Evolutionary conservation across 2,113 vertebrate species (phyloP).

Genomic region (Laterallus jamaicensis): DNA sequence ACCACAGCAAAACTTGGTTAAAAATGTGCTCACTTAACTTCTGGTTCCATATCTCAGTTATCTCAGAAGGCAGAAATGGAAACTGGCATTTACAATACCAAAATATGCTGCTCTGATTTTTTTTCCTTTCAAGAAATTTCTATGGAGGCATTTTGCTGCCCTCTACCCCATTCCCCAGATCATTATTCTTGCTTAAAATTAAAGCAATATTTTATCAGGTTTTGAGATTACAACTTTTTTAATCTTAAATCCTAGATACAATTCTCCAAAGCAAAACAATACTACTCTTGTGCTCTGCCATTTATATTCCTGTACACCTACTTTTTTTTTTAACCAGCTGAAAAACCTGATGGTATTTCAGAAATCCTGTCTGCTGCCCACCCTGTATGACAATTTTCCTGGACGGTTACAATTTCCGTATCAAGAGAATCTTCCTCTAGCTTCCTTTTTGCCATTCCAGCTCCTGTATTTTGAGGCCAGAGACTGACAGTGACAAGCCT

Average conservation of each 20-base stretch:
- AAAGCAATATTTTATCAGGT: neutral
- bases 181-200: neutral
- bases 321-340: neutral
- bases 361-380: neutral
- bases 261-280: neutral
- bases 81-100: neutral
- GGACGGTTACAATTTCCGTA: neutral
- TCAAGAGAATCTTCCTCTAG: neutral
- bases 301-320: neutral
- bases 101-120: neutral
- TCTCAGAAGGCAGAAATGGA: neutral
- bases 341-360: neutral
- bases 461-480: neutral
- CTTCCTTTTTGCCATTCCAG: neutral
- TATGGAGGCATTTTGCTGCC: neutral
- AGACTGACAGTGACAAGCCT: neutral
- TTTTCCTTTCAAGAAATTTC: neutral
- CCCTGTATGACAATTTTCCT: neutral
- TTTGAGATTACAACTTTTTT: neutral
- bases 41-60: neutral
- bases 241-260: neutral
- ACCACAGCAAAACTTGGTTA: neutral
- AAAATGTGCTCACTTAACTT: neutral
- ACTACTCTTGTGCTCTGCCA: neutral
- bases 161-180: neutral